phyloP scores from a whole-genome alignment of 2,888 invertebrate species.

The Synergus laeviventris region DNA sequence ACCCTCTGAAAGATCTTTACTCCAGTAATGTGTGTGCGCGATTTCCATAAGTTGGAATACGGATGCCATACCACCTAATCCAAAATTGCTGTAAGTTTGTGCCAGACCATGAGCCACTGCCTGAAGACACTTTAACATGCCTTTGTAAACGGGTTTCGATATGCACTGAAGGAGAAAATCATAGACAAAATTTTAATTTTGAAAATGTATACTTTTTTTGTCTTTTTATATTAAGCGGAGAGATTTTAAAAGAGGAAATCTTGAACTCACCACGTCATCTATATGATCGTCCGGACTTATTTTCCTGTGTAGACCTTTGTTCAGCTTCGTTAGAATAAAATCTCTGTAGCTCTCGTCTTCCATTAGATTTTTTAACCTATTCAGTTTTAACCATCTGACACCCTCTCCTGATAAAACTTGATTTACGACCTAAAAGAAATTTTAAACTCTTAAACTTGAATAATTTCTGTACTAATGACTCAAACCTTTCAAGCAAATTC shows the following conservation, averaged over 20 bases:
- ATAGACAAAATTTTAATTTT: background rate
- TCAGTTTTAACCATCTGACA: slow-evolving; percentile 97
- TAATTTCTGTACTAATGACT: no score
- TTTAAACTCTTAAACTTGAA: background rate
- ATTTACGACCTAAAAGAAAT: slow-evolving; percentile 81
- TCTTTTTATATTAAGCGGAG: no score
- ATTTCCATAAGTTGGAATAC: slow-evolving; percentile 98
- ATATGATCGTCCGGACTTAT: slow-evolving; percentile 97
- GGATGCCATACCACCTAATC: slow-evolving; percentile 97
- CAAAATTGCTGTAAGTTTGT: slow-evolving; percentile 93
- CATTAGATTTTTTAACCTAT: slow-evolving; percentile 95
- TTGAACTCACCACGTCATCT: slow-evolving; percentile 92
- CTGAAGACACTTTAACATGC: slow-evolving; percentile 94
- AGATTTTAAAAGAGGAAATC: slow-evolving; percentile 26
- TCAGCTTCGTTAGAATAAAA: slow-evolving; percentile 95
- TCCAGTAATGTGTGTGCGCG: slow-evolving; percentile 99
- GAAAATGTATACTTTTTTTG: background rate
- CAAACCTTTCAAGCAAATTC: no score
- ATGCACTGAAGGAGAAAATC: slow-evolving; percentile 82
- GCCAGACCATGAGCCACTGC: slow-evolving; percentile 94
- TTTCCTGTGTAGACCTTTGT: slow-evolving; percentile 94
- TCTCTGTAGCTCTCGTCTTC: slow-evolving; percentile 99
- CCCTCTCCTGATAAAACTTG: slow-evolving; percentile 94
- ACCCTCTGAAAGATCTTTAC: slow-evolving; percentile 85
- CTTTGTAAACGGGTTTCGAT: slow-evolving; percentile 95